A percentile compares a stretch with the other conserved stretches of the same genome.
phyloP scores from a whole-genome alignment of 2,113 vertebrate genomes.

The Ellobius talpinus region DNA sequence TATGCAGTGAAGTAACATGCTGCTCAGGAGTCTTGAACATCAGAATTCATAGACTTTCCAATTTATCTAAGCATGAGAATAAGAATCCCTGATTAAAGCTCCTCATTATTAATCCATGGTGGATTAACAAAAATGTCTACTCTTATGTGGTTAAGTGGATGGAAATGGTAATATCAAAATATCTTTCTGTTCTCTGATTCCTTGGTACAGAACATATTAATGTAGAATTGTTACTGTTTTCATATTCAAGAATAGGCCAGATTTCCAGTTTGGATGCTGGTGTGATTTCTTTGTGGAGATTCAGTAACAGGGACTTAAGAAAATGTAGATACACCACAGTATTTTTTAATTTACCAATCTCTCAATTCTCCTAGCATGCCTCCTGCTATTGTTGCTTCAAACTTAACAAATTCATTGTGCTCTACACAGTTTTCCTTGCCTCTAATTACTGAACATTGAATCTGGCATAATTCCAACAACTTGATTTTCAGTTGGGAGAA shows the following conservation, averaged over 20 bases:
- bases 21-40: background rate
- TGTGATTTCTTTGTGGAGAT: background rate
- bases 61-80: background rate
- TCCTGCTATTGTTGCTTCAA: background rate
- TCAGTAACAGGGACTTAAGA: background rate
- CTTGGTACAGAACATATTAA: background rate
- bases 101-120: background rate
- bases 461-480: background rate
- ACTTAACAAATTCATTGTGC: background rate
- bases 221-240: background rate
- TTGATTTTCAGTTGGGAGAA: background rate
- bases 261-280: background rate
- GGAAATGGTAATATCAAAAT: constrained; percentile 34
- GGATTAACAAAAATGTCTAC: background rate
- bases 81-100: background rate
- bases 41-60: background rate
- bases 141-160: background rate
- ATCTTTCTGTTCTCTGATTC: background rate
- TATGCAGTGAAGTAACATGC: background rate
- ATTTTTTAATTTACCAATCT: background rate
- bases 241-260: too few relatives aligned
- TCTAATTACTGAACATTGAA: background rate
- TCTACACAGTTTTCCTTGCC: background rate
- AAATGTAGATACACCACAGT: background rate
- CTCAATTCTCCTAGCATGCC: background rate